phyloP scores from a whole-genome alignment of 2,888 invertebrate genomes.

The Nephrotoma guestfalica region DNA sequence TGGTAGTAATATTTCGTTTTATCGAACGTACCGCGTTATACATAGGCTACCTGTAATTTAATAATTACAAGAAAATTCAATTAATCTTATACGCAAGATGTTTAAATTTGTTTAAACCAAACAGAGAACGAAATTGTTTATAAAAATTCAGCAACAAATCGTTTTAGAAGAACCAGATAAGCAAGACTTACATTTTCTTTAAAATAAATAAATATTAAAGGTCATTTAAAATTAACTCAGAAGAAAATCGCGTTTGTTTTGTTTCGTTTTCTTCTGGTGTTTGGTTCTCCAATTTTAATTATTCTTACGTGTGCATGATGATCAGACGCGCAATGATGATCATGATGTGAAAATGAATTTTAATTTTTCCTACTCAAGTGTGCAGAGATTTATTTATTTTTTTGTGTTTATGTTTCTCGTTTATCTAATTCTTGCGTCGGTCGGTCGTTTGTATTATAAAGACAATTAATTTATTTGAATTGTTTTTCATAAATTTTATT shows the following conservation, averaged over 20 bases:
- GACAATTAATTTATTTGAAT: not conserved
- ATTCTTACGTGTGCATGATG: not conserved
- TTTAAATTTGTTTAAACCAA: not conserved
- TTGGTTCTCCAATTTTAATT: not conserved
- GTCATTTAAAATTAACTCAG: not conserved
- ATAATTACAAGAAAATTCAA: not conserved
- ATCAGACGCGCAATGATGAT: not conserved
- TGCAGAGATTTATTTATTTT: not conserved
- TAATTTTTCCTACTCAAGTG: not conserved
- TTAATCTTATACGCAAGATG: not conserved
- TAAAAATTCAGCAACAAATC: not conserved
- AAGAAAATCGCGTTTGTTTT: not conserved
- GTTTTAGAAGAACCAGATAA: not conserved
- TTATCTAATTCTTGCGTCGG: not conserved
- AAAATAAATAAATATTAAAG: not conserved
- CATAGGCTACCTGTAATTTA: not conserved
- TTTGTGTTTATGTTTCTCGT: not conserved
- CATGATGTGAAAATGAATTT: not conserved
- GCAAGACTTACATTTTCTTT: not conserved
- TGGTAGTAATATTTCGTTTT: not conserved
- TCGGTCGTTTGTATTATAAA: not conserved
- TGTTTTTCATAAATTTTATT: not conserved
- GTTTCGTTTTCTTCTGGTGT: not conserved
- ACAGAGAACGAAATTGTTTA: not conserved
- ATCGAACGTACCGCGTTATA: not conserved